Base-by-base conservation (phyloP, 2,888 invertebrate species). In the Arrhopalites spinosus region DNA sequence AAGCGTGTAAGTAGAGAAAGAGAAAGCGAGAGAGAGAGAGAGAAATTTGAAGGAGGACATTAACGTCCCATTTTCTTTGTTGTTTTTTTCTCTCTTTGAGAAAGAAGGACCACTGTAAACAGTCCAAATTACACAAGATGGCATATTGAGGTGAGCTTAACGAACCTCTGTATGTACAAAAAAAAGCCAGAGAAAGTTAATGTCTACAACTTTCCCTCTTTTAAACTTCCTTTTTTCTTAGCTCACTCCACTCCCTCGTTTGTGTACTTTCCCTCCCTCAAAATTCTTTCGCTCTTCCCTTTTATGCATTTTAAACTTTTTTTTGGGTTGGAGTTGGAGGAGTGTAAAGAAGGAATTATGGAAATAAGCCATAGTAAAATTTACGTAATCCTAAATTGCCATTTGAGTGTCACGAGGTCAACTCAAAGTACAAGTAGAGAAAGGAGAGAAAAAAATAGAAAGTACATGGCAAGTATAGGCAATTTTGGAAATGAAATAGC, bases 61-160 rank as follows among this genome's bases (percentile, higher is more conserved):
- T 61, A 5, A 13, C 29, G 17, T 29, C 2, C 30, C 30, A 13
- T 23, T 20, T 20, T 11, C 13, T 61, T n/a, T 61, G 20, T 61
- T 61, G 11, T n/a, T 56, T 23, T n/a, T 25, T 59, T 25, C 25
- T 25, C 45, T 45, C 45, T 45, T 45, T 50, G 50, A 20, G 43
- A 43, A 45, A 45, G 23, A 50, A 50, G 20, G 20, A 43, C 20
- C 66, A 30, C 36, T 17, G n/a, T 36, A 36, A 66, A 20, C 43
- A 43, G n/a, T 20, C 43, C 13, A 20, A 43, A 59, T 23, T 61
- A 71, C 71, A 71, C 43, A 17, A 43, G 11, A 59, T 43, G 30
- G 71, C 23, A 71, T 36, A 59, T 59, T 70, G 71, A 59, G 59
- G 71, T 71, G 69, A 71, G 43, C 43, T 61, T 69, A 69, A 69